Evolutionary conservation across 2,888 invertebrate genomes (phyloP), one percentile per base, ranked within the genome.

Genomic region (Drosophila borborema): DNA sequence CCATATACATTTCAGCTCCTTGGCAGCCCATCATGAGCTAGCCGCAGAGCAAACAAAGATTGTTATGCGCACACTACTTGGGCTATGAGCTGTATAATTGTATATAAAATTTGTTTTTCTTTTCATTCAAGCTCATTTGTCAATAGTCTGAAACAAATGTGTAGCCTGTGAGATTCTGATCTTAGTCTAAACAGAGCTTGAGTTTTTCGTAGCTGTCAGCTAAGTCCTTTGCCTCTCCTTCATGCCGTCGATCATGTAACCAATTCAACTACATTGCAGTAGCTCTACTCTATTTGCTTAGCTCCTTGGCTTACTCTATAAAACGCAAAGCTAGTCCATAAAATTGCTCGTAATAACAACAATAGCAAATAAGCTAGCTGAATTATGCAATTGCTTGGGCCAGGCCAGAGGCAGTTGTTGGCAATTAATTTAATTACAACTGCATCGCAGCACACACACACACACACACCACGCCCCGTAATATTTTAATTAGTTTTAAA

Each of bases 401-500:
- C 62, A 45, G 51, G 49, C 74, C 62, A 64, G 43, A 59, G 67
- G 74, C 81, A 64, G 63, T 64, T 71, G 51, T 41, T 65, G 56
- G 83, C 81, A 88, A 85, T 88, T 83, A 80, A 81, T 77, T 77
- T 73, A 88, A 86, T 86, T 83, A 72, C 77, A 53, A 70, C 66
- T 74, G 74, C 86, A 81, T 83, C 72, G 79, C 83, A 79, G 72
- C 72, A 43, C 74, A 63, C 81, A 41, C 69, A 66, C 71, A 41
- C 73, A 67, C 79, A 43, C 63, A 67, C 72, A 60, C 81, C 86
- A 83, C 84, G 77, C 84, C 88, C 74, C 62, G 64, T 74, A 74
- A 77, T 83, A 88, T 88, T 83, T 77, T 79, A 88, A 88, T 88
- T 83, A 81, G 69, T 77, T 74, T 74, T 63, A 75, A 87, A 84